Evolutionary conservation across 1,140 invertebrate genomes (phyloP), one percentile per base, ranked within the genome.

Genomic region (Ceratosolen fusciceps): DNA sequence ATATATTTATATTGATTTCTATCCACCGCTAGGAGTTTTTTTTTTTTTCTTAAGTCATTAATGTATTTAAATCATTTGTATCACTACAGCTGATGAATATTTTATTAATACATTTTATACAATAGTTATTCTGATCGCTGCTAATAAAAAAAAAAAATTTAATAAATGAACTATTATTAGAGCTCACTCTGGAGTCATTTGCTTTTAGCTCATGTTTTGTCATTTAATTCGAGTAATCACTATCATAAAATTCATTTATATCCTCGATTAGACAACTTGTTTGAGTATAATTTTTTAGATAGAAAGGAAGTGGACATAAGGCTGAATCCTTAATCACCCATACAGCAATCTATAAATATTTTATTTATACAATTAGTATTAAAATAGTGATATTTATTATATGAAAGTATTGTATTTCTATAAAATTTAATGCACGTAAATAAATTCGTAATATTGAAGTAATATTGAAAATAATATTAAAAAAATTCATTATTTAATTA

Each of bases 211-310:
- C 19, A 65, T 65, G 5, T 5, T 37, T n/a, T 16, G n/a, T 37
- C 1, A 16, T 7, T 29, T 39, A 19, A 34, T 37, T 39, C 10
- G 34, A 37, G 9, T 0, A 12, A 34, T 62, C 58, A 26, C 7
- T 5, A 26, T 60, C 58, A 60, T 60, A 34, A 34, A 19, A 34
- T 14, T 21, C 1, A 31, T 19, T 29, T 9, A 62, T 60, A 49
- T 72, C 34, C 4, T 73, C 70, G 1, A 24, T 62, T 0, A 37
- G 24, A 24, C 71, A 79, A 1, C 10, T 2, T 2, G 68, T 37
- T 74, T 79, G 71, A 1, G 79, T 80, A 21, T 65, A 65, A 29
- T 77, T 76, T 43, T 72, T 72, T 54, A 80, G 9, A 24, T 73
- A 80, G 39, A 56, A 73, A 0, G 74, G 79, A 34, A 80, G 29